phyloP scores from a whole-genome alignment of 2,888 invertebrate species.

The Coleophora deauratella region DNA sequence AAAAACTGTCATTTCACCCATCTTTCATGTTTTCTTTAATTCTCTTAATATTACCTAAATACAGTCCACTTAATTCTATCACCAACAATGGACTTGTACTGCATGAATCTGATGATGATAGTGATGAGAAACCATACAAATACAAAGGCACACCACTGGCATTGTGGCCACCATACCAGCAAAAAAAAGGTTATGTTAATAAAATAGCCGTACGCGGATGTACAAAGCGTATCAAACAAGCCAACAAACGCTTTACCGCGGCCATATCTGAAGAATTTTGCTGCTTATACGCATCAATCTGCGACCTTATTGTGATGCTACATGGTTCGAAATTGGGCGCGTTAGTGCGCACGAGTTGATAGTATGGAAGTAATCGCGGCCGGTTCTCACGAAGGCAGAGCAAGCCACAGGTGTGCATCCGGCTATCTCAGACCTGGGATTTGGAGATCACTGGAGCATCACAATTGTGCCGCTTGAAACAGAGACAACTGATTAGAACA shows the following conservation, averaged over 20 bases:
- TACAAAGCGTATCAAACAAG: constrained; percentile 67
- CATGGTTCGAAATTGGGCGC: not conserved
- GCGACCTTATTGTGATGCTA: not conserved
- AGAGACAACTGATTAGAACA: too few relatives aligned
- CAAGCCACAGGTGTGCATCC: constrained; percentile 66
- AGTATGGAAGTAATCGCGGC: constrained; percentile 34
- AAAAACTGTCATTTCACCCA: too few relatives aligned
- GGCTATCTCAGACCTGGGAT: constrained; percentile 56
- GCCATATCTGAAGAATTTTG: constrained; percentile 2
- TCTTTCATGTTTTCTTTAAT: too few relatives aligned
- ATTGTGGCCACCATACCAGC: constrained; percentile 29
- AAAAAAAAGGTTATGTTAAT: constrained; percentile 46
- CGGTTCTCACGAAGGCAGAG: constrained; percentile 51
- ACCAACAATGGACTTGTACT: too few relatives aligned
- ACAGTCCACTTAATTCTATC: too few relatives aligned
- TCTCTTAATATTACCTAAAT: too few relatives aligned
- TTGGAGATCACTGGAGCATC: constrained; percentile 39
- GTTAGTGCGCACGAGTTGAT: not conserved
- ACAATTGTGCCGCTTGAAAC: constrained; percentile 43
- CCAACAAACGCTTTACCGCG: constrained; percentile 43
- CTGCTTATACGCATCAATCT: constrained; percentile 12
- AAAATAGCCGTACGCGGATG: constrained; percentile 60
- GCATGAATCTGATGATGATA: too few relatives aligned
- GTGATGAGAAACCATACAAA: too few relatives aligned
- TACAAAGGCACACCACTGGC: too few relatives aligned